Evolutionary conservation across 2,888 invertebrate species (phyloP).

Genomic region (Chorisops tibialis): DNA sequence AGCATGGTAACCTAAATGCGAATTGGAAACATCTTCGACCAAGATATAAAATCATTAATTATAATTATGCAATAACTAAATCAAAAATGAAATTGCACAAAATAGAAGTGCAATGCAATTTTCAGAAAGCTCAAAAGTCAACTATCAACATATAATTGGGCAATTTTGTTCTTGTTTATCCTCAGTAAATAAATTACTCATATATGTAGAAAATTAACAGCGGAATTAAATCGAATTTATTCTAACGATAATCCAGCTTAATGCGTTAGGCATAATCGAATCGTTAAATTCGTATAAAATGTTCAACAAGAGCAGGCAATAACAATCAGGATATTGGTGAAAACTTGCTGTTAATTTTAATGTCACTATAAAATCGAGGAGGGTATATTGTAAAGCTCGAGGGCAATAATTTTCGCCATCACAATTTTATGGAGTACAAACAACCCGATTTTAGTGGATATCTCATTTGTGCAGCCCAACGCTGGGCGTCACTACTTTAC

Average conservation of each 20-base stretch:
- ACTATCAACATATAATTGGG: too few relatives aligned
- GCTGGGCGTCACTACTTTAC: conserved; percentile 3
- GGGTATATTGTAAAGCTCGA: conserved; percentile 3
- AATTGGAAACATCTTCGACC: too few relatives aligned
- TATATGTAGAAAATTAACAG: too few relatives aligned
- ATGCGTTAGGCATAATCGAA: background rate
- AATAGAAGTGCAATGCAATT: too few relatives aligned
- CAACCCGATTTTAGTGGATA: background rate
- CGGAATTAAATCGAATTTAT: too few relatives aligned
- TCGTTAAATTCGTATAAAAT: conserved; percentile 20
- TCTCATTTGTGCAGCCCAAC: background rate
- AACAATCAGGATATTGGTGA: conserved; percentile 10
- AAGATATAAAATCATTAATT: too few relatives aligned
- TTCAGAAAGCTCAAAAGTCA: too few relatives aligned
- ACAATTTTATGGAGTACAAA: conserved; percentile 21
- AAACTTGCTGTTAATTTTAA: conserved; percentile 15
- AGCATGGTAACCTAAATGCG: too few relatives aligned
- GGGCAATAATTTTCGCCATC: conserved; percentile 8
- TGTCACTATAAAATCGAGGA: conserved; percentile 10
- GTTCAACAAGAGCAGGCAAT: background rate
- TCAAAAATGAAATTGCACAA: too few relatives aligned
- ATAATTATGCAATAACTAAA: too few relatives aligned
- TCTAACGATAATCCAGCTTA: conserved; percentile 11
- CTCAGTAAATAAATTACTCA: too few relatives aligned
- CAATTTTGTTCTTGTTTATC: too few relatives aligned